Percentiles rank a stretch among this genome's conserved stretches.
phyloP scores from a whole-genome alignment of 2,113 vertebrate genomes.

The Lophochroa leadbeateri region DNA sequence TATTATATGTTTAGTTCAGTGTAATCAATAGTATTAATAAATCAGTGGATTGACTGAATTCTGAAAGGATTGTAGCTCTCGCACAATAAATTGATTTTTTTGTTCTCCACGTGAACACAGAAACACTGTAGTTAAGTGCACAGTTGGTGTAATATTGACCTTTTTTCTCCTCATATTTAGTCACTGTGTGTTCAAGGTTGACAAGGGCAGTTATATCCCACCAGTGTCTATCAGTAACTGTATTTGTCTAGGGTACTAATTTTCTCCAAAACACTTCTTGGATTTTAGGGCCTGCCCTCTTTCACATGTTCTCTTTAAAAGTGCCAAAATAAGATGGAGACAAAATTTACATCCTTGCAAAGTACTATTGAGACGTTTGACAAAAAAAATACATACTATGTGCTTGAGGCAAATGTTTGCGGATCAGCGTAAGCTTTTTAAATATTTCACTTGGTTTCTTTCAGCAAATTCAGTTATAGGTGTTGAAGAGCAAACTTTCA shows the following conservation, averaged over 20 bases:
- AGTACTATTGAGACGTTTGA: neutral
- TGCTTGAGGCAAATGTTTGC: neutral
- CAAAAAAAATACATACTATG: neutral
- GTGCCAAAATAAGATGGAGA: neutral
- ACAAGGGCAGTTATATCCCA: constrained; percentile 54
- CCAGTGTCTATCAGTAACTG: constrained; percentile 8
- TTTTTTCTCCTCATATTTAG: constrained; percentile 60
- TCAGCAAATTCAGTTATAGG: constrained; percentile 36
- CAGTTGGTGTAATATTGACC: constrained; percentile 62
- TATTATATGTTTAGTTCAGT: neutral
- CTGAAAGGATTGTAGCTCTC: constrained; percentile 46
- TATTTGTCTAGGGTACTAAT: neutral
- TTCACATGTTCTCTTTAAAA: neutral
- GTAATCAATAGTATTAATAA: constrained; percentile 66
- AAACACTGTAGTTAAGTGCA: constrained; percentile 44
- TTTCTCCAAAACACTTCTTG: neutral
- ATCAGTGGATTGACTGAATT: constrained; percentile 49
- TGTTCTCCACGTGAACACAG: constrained; percentile 33
- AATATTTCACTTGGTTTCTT: constrained; percentile 33
- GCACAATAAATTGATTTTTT: constrained; percentile 54
- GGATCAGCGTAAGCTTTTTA: constrained; percentile 39
- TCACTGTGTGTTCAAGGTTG: constrained; percentile 62
- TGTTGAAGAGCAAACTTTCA: neutral
- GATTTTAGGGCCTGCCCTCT: neutral
- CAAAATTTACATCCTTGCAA: neutral